phyloP scores from a whole-genome alignment of 2,888 invertebrate genomes.

The Diplolepis rosae region DNA sequence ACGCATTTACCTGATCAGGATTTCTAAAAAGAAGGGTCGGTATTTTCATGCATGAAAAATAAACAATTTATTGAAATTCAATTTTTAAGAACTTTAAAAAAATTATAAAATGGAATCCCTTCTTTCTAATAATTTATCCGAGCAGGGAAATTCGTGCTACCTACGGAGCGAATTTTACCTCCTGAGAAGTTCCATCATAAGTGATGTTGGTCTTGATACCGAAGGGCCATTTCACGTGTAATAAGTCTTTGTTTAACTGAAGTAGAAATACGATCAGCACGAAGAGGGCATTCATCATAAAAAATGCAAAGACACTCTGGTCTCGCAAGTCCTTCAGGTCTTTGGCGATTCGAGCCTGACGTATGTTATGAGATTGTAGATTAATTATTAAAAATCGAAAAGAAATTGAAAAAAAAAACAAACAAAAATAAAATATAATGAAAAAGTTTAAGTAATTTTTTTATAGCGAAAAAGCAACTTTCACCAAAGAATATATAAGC shows the following conservation, averaged over 20 bases:
- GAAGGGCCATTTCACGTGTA: slow-evolving; percentile 97
- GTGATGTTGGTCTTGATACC: slow-evolving; percentile 95
- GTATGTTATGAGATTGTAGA: slow-evolving; percentile 33
- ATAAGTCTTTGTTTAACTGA: slow-evolving; percentile 97
- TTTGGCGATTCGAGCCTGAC: slow-evolving; percentile 90
- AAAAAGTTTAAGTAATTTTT: background rate
- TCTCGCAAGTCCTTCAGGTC: slow-evolving; percentile 96
- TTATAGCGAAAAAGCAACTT: background rate
- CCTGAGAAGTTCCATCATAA: slow-evolving; percentile 90
- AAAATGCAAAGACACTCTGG: slow-evolving; percentile 96
- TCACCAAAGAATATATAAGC: background rate
- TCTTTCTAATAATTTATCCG: background rate
- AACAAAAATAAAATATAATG: slow-evolving; percentile 8
- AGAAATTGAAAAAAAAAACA: slow-evolving; percentile 25
- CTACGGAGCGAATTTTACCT: slow-evolving; percentile 82
- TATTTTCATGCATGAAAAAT: background rate
- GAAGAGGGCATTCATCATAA: slow-evolving; percentile 99
- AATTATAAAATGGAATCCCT: no score
- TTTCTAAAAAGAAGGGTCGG: slow-evolving; percentile 8
- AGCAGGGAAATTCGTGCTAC: slow-evolving; percentile 46
- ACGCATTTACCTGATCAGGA: slow-evolving; percentile 43
- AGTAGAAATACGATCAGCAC: slow-evolving; percentile 98
- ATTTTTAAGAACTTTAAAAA: background rate
- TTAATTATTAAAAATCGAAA: slow-evolving; percentile 29
- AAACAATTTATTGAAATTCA: background rate